These are phyloP conservation scores for Coreius guichenoti DNA, from an alignment of 2,797 vertebrate species.

Conservation along the genomic window DNA sequence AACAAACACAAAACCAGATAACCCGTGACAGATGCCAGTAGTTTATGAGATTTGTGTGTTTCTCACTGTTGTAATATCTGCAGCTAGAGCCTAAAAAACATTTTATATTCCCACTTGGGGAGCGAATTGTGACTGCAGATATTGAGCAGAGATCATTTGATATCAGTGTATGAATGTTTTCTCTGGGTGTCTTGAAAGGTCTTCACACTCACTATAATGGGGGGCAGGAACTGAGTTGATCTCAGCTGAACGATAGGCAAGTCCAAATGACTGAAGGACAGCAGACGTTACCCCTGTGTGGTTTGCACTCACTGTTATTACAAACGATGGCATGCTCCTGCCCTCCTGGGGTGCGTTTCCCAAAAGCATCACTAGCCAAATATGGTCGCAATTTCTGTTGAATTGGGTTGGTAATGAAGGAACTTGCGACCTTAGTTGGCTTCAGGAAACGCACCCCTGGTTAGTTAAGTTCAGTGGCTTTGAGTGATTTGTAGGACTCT, in stretches of 20 bases:
- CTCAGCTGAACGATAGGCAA: neutral
- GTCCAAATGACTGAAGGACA: conserved; percentile 4
- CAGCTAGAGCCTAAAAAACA: too few relatives aligned
- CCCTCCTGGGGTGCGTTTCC: conserved; percentile 61
- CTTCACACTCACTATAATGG: neutral
- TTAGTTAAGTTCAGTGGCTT: neutral
- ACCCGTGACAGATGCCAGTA: neutral
- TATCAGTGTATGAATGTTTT: neutral
- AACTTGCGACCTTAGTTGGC: neutral
- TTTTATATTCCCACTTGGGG: neutral
- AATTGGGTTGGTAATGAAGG: neutral
- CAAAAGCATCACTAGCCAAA: neutral
- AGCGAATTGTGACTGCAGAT: neutral
- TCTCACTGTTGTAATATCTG: neutral
- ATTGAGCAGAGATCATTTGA: neutral
- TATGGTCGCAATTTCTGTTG: neutral
- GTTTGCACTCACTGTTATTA: neutral
- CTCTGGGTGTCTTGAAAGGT: neutral
- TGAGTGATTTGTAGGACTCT: neutral
- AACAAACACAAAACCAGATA: too few relatives aligned
- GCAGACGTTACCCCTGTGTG: neutral
- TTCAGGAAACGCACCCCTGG: neutral
- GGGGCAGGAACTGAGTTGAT: neutral
- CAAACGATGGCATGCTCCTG: conserved; percentile 1
- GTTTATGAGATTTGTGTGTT: neutral